These are phyloP conservation scores for Pipistrellus pygmaeus DNA, from an alignment of 2,797 vertebrate species.

Conservation along the genomic window DNA sequence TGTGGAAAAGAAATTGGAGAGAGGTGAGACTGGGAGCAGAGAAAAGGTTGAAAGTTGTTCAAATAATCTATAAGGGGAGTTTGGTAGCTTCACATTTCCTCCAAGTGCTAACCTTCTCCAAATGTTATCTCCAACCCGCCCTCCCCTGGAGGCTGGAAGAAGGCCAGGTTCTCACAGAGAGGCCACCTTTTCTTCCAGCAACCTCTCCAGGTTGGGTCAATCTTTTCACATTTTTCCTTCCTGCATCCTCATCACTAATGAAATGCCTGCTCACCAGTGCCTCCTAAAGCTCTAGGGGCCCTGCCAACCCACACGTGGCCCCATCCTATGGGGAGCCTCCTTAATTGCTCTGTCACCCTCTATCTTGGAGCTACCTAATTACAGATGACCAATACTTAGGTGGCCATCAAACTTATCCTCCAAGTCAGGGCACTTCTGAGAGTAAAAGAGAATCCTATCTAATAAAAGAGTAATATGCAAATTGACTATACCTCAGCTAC, in stretches of 20 bases:
- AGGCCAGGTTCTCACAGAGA: background rate
- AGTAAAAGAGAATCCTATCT: background rate
- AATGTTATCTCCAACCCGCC: background rate
- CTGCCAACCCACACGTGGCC: background rate
- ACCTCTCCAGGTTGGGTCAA: background rate
- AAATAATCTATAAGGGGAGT: background rate
- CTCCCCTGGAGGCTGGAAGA: background rate
- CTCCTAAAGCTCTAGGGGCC: background rate
- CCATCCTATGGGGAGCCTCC: background rate
- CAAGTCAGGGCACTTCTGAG: background rate
- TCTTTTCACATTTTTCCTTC: background rate
- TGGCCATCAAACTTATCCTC: background rate
- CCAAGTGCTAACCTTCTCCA: background rate
- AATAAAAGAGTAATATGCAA: too few species aligned
- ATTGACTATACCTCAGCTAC: too few species aligned
- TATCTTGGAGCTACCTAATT: background rate
- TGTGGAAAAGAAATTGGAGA: slow-evolving; percentile 18
- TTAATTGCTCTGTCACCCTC: background rate
- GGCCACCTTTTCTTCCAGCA: background rate
- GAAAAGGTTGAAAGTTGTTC: slow-evolving; percentile 23
- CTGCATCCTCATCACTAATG: background rate
- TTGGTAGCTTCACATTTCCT: background rate
- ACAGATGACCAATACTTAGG: background rate
- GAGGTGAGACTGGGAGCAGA: background rate
- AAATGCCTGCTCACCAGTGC: background rate